A percentile compares a stretch with the other conserved stretches of the same genome.
Conservation (phyloP, 2,113 vertebrate species). For the Cisticola juncidis region DNA sequence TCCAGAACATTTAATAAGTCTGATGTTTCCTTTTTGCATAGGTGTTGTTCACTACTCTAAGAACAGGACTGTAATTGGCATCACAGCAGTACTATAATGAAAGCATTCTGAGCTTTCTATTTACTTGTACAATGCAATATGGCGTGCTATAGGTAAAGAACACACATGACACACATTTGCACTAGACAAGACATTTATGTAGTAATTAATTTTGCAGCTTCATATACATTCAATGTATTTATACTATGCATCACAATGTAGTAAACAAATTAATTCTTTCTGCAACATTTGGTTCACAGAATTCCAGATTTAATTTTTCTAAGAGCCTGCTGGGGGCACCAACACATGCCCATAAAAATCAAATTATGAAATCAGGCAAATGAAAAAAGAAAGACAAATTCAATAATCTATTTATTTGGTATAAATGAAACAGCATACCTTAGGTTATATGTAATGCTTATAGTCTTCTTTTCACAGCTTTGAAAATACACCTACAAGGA, state of each 20-base stretch:
- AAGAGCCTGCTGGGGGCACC: constrained; percentile 52
- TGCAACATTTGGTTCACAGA: neutral
- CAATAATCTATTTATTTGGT: neutral
- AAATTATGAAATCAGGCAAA: neutral
- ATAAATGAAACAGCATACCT: neutral
- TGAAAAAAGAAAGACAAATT: neutral
- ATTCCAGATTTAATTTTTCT: neutral
- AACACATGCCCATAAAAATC: neutral
- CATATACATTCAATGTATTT: neutral
- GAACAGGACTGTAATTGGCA: neutral
- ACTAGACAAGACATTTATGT: neutral
- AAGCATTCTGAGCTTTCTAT: neutral
- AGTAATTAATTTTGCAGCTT: neutral
- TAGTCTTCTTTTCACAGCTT: neutral
- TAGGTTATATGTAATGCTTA: neutral
- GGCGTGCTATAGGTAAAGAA: neutral
- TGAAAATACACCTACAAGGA: neutral
- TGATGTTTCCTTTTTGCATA: neutral
- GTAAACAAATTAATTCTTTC: neutral
- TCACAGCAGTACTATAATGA: neutral
- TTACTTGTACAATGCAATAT: neutral
- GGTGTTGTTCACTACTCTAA: neutral
- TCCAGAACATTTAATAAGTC: neutral
- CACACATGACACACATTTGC: neutral
- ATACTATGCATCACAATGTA: neutral